Percentiles rank a stretch among this genome's conserved stretches.
phyloP scores from a whole-genome alignment of 2,797 vertebrate genomes.

The Enteromius argenteus region DNA sequence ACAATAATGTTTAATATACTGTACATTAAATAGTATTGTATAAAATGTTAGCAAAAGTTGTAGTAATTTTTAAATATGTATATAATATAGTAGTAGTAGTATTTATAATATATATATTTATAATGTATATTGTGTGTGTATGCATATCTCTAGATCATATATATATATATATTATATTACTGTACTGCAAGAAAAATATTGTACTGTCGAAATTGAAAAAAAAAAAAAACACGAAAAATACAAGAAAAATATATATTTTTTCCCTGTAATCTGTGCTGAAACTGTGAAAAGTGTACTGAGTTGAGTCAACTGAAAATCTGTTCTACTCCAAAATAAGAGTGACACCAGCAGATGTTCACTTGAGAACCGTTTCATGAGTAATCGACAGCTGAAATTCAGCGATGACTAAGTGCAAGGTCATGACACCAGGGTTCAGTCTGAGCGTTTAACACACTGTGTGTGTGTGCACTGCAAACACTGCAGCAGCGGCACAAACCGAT shows the following conservation, averaged over 20 bases:
- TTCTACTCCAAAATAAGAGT: background rate
- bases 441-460: background rate
- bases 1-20: too few relatives aligned
- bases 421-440: background rate
- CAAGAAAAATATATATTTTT: background rate
- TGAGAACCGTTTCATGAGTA: background rate
- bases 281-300: background rate
- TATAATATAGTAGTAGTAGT: too few relatives aligned
- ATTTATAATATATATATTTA: too few relatives aligned
- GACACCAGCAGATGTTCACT: conserved; percentile 5
- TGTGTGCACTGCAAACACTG: background rate
- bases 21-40: too few relatives aligned
- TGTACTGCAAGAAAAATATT: background rate
- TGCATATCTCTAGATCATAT: too few relatives aligned
- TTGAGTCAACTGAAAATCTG: background rate
- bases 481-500: conserved; percentile 19
- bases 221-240: too few relatives aligned
- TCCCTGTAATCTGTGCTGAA: background rate
- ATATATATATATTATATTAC: background rate
- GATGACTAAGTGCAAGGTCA: conserved; percentile 29
- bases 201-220: too few relatives aligned
- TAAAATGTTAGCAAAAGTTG: too few relatives aligned
- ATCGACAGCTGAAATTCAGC: conserved; percentile 17
- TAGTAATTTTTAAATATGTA: too few relatives aligned
- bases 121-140: too few relatives aligned